Evolutionary conservation across 2,888 invertebrate genomes (phyloP), one percentile per base, ranked within the genome.

Genomic region (Callyntrura guangdongensis): DNA sequence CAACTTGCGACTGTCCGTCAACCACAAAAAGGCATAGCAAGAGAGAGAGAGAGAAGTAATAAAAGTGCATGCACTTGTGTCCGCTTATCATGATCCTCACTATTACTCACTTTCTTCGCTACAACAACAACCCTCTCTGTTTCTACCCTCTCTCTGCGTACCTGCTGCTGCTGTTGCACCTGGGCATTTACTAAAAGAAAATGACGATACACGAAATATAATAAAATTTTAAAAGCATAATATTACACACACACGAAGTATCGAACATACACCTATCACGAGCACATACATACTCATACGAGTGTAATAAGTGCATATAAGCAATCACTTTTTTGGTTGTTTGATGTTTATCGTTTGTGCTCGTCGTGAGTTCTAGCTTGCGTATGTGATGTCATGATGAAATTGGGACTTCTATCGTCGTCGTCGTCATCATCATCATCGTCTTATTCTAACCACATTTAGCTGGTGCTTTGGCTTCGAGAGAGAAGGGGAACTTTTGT

Each of bases 291-390:
- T 14, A 11, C 22, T 20, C 11, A 17, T 9, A n/a, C 20, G n/a
- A n/a, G n/a, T n/a, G n/a, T n/a, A n/a, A 11, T 22, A 61, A n/a
- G 8, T n/a, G 61, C 17, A 56, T 56, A 8, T 56, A 2, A 5
- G n/a, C 17, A n/a, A 14, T 4, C 56, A 1, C 56, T 8, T 17
- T 56, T 56, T 14, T 8, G n/a, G n/a, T 14, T 56, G n/a, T 11
- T 3, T n/a, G n/a, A n/a, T 47, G 17, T 74, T 74, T 74, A 74
- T 74, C 74, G 45, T 36, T 4, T 64, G 1, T 47, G 9, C 17
- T 20, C 12, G 74, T 74, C 74, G 74, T 74, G 74, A 74, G 74
- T 74, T 47, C 1, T n/a, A 74, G 47, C 74, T 74, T 74, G 45
- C 47, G 74, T 17, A 17, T 49, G 47, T 74, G 47, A 47, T 74